Percentiles rank a stretch among this genome's conserved stretches.
These are phyloP conservation scores for Zaprionus africanus DNA, from an alignment of 1,140 invertebrate species.

Conservation along the genomic window DNA sequence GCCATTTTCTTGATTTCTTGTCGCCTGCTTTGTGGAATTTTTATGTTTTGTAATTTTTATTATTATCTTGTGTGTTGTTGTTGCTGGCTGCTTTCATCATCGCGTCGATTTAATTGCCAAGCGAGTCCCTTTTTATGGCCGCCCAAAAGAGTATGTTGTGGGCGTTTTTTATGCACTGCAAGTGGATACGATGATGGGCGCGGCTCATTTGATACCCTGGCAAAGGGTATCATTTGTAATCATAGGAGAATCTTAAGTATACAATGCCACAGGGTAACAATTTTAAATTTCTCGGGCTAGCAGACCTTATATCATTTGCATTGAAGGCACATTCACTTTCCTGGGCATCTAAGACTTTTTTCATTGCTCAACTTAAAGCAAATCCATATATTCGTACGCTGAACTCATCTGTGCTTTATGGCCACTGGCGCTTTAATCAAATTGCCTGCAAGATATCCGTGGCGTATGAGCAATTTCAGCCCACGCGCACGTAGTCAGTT, in stretches of 20 bases:
- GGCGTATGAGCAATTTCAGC: conserved; percentile 68
- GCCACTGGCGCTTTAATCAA: conserved; percentile 59
- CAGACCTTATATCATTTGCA: background rate
- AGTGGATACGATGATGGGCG: background rate
- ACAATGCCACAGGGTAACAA: background rate
- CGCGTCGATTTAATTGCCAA: conserved; percentile 61
- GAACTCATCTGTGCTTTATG: conserved; percentile 63
- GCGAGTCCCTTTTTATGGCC: conserved; percentile 41
- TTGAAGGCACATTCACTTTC: conserved; percentile 3
- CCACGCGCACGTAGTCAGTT: conserved; percentile 50
- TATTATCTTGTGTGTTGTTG: background rate
- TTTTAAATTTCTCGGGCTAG: no score
- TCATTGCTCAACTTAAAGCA: conserved; percentile 52
- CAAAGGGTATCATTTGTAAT: background rate
- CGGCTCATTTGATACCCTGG: background rate
- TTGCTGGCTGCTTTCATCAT: conserved; percentile 42
- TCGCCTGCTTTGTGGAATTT: conserved; percentile 44
- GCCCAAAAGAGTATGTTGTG: conserved; percentile 10
- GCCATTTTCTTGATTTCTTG: conserved; percentile 25
- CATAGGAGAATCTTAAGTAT: background rate
- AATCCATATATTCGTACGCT: conserved; percentile 47
- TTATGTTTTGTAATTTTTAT: conserved; percentile 43
- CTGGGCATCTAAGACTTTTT: background rate
- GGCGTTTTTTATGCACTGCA: background rate
- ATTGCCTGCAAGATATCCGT: conserved; percentile 47